phyloP scores from a whole-genome alignment of 2,113 vertebrate species.

The Progne subis region DNA sequence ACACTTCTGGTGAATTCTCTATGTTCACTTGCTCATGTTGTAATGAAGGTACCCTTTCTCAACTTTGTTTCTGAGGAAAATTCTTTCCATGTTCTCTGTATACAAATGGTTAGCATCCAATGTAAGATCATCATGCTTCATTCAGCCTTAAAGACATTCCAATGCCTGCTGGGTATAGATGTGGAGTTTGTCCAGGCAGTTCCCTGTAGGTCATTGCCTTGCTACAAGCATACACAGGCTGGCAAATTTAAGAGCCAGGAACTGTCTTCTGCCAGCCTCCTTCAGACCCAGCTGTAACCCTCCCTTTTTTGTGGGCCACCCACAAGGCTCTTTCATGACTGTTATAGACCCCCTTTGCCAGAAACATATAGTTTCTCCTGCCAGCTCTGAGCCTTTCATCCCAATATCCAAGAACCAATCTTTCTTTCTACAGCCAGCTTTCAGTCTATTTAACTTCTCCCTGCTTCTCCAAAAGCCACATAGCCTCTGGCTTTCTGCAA shows the following conservation, averaged over 20 bases:
- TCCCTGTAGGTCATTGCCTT: conserved; percentile 18
- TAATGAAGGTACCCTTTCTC: not conserved
- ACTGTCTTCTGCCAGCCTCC: conserved; percentile 17
- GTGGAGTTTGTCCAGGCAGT: not conserved
- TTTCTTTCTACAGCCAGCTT: conserved; percentile 7
- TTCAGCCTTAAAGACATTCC: not conserved
- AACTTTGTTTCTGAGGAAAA: not conserved
- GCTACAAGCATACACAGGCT: conserved; percentile 4
- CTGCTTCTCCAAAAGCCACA: conserved; percentile 25
- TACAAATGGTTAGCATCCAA: not conserved
- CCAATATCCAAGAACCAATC: not conserved
- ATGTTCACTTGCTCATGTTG: not conserved
- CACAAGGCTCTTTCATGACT: conserved; percentile 56
- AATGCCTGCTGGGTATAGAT: not conserved
- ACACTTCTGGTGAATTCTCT: not conserved
- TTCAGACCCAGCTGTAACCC: conserved; percentile 6
- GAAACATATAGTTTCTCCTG: not conserved
- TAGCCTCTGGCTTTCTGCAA: conserved; percentile 12
- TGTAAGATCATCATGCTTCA: not conserved
- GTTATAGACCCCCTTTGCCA: conserved; percentile 1
- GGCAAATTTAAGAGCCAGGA: conserved; percentile 7
- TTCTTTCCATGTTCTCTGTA: not conserved
- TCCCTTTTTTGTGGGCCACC: conserved; percentile 21
- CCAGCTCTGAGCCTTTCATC: conserved; percentile 57
- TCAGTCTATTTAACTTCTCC: conserved; percentile 26